Evolutionary conservation across 2,113 vertebrate genomes (phyloP), one percentile per base, ranked within the genome.

Genomic region (Semicossyphus pulcher): DNA sequence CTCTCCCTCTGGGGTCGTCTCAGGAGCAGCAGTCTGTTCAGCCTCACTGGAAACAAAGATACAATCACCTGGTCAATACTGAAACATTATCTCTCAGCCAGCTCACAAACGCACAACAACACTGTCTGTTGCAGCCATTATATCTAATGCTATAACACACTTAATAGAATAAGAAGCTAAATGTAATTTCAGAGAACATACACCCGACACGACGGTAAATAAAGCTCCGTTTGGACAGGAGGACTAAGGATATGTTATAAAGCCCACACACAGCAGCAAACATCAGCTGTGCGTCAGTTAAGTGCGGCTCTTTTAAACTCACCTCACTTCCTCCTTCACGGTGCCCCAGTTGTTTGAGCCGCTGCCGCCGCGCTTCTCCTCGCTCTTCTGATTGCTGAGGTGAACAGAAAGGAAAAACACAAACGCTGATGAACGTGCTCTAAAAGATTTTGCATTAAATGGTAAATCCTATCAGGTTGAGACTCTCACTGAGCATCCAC

Each of bases 291-390:
- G 44, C 23, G 36, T 58, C 15, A 44, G n/a, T n/a, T n/a, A n/a
- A n/a, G n/a, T n/a, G n/a, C n/a, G n/a, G n/a, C 8, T 39, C 18
- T 47, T 25, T 6, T 49, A 47, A 32, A 86, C 91, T 85, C 85
- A 99, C 98, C 95, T 98, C 77, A 95, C 87, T 86, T 99, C 97
- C 26, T 99, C 98, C 93, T 99, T 99, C 90, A 96, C 95, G n/a
- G 91, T 96, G 86, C 96, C 97, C 98, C 98, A 99, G 95, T 97
- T 99, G 94, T 98, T 96, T 1, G 97, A 95, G 79, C 97, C 96
- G 26, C 94, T 93, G 58, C 97, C 97, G 3, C 96, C 94, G 34
- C 97, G 97, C 88, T 99, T 99, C 87, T 99, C 98, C 87, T 99
- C 97, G 0, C 91, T 93, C 91, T 97, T 99, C 85, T 96, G 95